Percentiles rank a stretch among this genome's conserved stretches.
phyloP scores from a whole-genome alignment of 2,113 vertebrate genomes.

The Phalacrocorax pelagicus region DNA sequence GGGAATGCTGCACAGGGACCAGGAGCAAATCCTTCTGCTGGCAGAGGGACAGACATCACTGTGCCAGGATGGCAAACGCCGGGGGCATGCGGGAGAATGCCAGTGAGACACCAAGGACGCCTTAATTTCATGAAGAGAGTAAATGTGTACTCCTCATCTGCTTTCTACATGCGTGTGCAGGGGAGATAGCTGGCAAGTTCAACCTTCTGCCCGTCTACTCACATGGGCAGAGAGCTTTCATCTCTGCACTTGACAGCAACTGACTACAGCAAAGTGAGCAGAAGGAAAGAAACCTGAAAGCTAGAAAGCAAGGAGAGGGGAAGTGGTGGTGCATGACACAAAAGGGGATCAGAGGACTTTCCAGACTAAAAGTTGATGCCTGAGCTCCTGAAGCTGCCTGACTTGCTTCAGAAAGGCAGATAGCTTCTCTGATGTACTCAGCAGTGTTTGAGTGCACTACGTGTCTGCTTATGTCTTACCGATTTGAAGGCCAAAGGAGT shows the following conservation, averaged over 20 bases:
- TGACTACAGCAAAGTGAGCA: not conserved
- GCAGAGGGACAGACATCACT: not conserved
- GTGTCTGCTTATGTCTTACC: not conserved
- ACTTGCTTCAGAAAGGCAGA: not conserved
- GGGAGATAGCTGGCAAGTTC: not conserved
- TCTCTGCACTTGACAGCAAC: not conserved
- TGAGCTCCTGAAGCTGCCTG: not conserved
- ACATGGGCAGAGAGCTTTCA: not conserved
- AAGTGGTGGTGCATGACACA: not conserved
- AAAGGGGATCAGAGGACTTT: not conserved
- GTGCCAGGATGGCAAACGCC: not conserved
- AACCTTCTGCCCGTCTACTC: not conserved
- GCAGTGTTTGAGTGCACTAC: not conserved
- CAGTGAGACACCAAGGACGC: not conserved
- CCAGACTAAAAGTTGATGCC: not conserved
- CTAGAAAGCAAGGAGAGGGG: not conserved
- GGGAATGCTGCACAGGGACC: not conserved
- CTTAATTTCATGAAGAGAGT: not conserved
- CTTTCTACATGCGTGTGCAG: not conserved
- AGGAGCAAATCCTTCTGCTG: not conserved
- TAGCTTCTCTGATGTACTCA: rapidly evolving
- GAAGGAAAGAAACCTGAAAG: not conserved
- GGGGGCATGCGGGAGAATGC: rapidly evolving
- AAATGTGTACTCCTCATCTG: not conserved
- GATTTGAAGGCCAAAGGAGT: not conserved